Evolutionary conservation across 2,797 vertebrate species (phyloP).

Genomic region (Dromococcyx pavoninus): DNA sequence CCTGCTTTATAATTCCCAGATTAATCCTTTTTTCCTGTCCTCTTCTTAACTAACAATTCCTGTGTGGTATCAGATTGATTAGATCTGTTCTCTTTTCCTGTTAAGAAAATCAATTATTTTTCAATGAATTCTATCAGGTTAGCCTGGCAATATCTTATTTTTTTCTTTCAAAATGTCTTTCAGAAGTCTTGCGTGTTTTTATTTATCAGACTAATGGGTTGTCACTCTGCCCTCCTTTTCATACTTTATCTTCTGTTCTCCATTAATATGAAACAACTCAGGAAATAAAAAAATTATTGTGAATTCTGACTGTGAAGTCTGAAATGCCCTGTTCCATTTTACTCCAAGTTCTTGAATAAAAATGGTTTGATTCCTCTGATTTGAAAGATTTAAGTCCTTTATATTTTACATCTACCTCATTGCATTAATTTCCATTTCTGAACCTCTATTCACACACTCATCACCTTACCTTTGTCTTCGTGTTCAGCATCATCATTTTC

Average conservation of each 20-base stretch:
- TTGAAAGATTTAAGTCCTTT: not conserved
- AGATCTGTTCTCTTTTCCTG: slow-evolving; percentile 11
- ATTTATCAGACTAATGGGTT: slow-evolving; percentile 32
- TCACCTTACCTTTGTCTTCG: not conserved
- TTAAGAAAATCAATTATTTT: slow-evolving; percentile 47
- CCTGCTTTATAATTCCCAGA: slow-evolving; percentile 30
- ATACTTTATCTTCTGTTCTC: not conserved
- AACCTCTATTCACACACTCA: not conserved
- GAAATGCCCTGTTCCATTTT: not conserved
- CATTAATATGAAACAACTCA: not conserved
- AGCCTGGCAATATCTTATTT: slow-evolving; percentile 26
- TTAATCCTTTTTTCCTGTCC: not conserved
- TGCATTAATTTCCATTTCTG: not conserved
- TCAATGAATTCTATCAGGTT: slow-evolving; percentile 20
- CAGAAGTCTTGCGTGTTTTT: slow-evolving; percentile 26
- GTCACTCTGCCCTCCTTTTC: slow-evolving; percentile 13
- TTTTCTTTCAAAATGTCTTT: slow-evolving; percentile 41
- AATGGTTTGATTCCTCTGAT: not conserved
- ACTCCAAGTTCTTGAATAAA: not conserved
- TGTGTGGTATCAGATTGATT: slow-evolving; percentile 53
- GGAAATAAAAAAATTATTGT: not conserved
- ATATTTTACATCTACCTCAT: not conserved
- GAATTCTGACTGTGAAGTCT: not conserved
- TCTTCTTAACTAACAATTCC: slow-evolving; percentile 56
- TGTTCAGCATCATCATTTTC: not conserved